phyloP scores from a whole-genome alignment of 2,113 vertebrate genomes.

The Fregata magnificens region DNA sequence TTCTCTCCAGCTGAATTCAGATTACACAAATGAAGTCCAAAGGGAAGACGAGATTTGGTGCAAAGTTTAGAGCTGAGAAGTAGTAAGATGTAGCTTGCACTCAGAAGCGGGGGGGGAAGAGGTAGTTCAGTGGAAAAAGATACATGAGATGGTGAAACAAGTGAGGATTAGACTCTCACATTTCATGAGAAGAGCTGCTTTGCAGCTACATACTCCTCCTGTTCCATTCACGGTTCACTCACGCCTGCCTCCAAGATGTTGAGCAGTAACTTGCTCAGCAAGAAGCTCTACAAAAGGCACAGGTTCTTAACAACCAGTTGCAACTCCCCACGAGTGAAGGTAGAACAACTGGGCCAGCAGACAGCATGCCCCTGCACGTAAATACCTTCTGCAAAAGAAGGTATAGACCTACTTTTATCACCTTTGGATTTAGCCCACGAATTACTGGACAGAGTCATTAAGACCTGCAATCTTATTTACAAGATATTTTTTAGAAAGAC shows the following conservation, averaged over 20 bases:
- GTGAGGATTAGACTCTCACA: background rate
- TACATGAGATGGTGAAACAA: background rate
- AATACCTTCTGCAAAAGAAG: background rate
- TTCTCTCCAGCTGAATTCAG: background rate
- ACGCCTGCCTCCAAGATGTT: rapidly evolving
- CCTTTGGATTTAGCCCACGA: background rate
- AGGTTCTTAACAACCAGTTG: background rate
- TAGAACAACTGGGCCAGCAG: background rate
- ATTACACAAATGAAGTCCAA: background rate
- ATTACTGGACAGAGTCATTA: background rate
- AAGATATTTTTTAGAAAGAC: conserved; percentile 16
- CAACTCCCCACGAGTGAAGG: background rate
- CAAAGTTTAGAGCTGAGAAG: background rate
- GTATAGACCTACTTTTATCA: background rate
- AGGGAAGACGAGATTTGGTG: background rate
- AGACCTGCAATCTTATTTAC: background rate
- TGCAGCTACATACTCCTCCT: background rate
- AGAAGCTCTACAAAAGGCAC: background rate
- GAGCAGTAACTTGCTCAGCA: background rate
- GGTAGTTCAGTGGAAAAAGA: background rate
- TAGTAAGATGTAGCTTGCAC: rapidly evolving
- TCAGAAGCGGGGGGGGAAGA: rapidly evolving
- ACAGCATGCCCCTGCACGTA: rapidly evolving
- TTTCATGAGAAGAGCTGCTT: background rate
- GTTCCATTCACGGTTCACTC: background rate